Evolutionary conservation across 2,888 invertebrate genomes (phyloP).

Genomic region (Busseola fusca): DNA sequence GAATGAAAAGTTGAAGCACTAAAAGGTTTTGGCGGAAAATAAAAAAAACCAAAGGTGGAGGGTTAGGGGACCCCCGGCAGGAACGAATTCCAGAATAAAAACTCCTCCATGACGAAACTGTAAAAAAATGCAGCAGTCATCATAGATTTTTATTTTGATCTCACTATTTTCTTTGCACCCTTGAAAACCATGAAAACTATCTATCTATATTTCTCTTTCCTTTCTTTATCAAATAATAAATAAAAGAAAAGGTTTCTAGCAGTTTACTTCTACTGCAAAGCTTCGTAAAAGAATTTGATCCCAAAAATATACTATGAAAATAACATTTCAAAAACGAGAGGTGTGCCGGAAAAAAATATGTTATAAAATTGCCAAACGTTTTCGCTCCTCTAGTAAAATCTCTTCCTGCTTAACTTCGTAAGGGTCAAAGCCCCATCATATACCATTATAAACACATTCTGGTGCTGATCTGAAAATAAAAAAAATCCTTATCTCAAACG

Average conservation of each 20-base stretch:
- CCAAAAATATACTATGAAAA: neutral
- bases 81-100: too few relatives aligned
- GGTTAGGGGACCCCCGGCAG: neutral
- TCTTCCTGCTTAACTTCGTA: neutral
- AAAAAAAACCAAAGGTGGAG: neutral
- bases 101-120: too few relatives aligned
- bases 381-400: neutral
- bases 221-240: too few relatives aligned
- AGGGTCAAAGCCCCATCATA: constrained; percentile 36
- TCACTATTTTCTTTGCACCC: neutral
- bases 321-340: neutral
- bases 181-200: neutral
- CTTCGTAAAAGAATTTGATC: too few relatives aligned
- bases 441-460: constrained; percentile 56
- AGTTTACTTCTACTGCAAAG: too few relatives aligned
- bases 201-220: neutral
- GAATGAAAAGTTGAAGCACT: neutral
- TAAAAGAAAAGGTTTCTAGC: too few relatives aligned
- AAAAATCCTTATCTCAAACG: constrained; percentile 52
- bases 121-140: neutral
- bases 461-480: constrained; percentile 57
- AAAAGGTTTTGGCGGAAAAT: neutral
- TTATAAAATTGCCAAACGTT: neutral
- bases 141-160: neutral
- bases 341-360: neutral